Percentiles rank a stretch among this genome's conserved stretches.
Conservation (phyloP, 2,888 invertebrate species). For the Unio delphinus region DNA sequence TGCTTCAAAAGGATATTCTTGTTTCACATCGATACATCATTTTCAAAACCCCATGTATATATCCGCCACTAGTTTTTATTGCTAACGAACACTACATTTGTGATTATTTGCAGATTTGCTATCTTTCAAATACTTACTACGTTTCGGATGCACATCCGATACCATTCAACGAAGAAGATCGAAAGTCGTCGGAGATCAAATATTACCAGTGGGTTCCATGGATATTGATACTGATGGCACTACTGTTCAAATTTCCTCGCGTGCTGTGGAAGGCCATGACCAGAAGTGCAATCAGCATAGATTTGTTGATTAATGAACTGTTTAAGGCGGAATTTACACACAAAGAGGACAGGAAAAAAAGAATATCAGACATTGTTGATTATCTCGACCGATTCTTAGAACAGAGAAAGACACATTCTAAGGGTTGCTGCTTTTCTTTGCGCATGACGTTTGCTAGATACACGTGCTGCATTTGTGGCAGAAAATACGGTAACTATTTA, state of each 20-base stretch:
- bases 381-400: no score
- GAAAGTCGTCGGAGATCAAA: conserved; percentile 43
- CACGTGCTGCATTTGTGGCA: conserved; percentile 12
- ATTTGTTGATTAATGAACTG: not conserved
- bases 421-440: conserved; percentile 10
- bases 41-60: not conserved
- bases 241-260: conserved; percentile 52
- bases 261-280: conserved; percentile 49
- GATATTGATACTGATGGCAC: conserved; percentile 48
- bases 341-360: no score
- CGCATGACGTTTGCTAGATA: conserved; percentile 5
- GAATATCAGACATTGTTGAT: no score
- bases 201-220: conserved; percentile 58
- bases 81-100: no score
- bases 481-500: conserved; percentile 24
- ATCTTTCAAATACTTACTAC: conserved; percentile 57
- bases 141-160: conserved; percentile 50
- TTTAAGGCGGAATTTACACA: not conserved
- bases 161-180: conserved; percentile 36
- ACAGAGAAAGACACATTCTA: not conserved
- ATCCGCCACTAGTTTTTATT: no score
- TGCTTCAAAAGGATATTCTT: no score
- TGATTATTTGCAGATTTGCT: conserved; percentile 25
- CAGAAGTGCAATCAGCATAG: conserved; percentile 19
- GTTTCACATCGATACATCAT: not conserved